These are phyloP conservation scores for Odocoileus virginianus DNA, from an alignment of 2,113 vertebrate species.

Conservation along the genomic window DNA sequence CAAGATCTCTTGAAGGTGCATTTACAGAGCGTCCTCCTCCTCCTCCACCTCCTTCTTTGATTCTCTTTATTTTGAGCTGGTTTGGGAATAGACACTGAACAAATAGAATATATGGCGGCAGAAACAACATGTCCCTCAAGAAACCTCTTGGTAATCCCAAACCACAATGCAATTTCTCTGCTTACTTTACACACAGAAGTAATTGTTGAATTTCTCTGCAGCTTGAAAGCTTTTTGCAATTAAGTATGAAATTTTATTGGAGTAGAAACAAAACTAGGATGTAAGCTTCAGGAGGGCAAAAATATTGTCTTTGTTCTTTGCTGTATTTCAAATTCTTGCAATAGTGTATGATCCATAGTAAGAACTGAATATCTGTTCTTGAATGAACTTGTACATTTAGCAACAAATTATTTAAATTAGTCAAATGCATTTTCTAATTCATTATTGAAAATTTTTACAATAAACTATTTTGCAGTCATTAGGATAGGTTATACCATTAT, in stretches of 20 bases:
- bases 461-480: not conserved
- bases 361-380: conserved; percentile 1
- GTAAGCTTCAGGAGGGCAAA: not conserved
- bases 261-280: not conserved
- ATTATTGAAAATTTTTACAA: not conserved
- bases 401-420: not conserved
- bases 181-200: not conserved
- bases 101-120: not conserved
- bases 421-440: not conserved
- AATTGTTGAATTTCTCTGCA: not conserved
- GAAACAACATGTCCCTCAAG: not conserved
- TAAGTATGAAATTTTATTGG: not conserved
- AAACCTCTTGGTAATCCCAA: not conserved
- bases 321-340: not conserved
- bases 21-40: not conserved
- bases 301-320: not conserved
- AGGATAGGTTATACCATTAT: not conserved
- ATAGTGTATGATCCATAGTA: not conserved
- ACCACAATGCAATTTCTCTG: not conserved
- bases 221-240: not conserved
- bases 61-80: too few species aligned
- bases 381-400: not conserved
- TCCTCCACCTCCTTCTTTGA: not conserved
- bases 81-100: not conserved
- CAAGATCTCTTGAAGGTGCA: not conserved